Evolutionary conservation across 1,140 invertebrate species (phyloP), one percentile per base, ranked within the genome.

Genomic region (Belonocnema kinseyi): DNA sequence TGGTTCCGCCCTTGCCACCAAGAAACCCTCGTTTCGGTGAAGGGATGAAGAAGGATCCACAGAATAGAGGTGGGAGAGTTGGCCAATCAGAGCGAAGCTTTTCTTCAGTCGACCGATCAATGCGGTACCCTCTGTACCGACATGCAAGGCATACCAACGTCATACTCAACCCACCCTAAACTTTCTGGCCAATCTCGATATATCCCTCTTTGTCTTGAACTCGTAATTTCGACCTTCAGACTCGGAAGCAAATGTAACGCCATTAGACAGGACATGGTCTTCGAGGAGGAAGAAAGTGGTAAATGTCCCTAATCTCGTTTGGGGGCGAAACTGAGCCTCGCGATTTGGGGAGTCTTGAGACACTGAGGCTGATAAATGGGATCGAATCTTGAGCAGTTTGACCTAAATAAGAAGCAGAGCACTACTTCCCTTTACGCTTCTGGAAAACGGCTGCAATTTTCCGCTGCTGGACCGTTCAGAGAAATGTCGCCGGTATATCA

Each of bases 111-210:
- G 80, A 86, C 86, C 88, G 90, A 91, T 91, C 90, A 89, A 91
- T 91, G 90, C 87, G 88, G 79, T 89, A 84, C 77, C 89, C 87
- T 85, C 85, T 88, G 83, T 90, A 90, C 89, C 86, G 87, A 88
- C 89, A 75, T 84, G 82, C 83, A 84, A 81, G 77, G 82, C 82
- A 87, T 86, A 83, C 83, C 81, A 85, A 83, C 80, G 76, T 78
- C 80, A 83, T 77, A 81, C 80, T 80, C 80, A 83, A 80, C 76
- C 83, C 81, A 78, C 83, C 50, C 56, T 80, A 83, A 86, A 80
- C 78, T 81, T 77, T 83, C 82, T 79, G 77, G 50, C 77, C 79
- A 76, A 81, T 74, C 72, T 72, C 52, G 17, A 75, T 51, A 70
- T 56, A 16, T 70, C 26, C 40, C 56, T 70, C 56, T 56, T 58